phyloP scores from a whole-genome alignment of 2,888 invertebrate genomes.

The Hyposoter didymator region DNA sequence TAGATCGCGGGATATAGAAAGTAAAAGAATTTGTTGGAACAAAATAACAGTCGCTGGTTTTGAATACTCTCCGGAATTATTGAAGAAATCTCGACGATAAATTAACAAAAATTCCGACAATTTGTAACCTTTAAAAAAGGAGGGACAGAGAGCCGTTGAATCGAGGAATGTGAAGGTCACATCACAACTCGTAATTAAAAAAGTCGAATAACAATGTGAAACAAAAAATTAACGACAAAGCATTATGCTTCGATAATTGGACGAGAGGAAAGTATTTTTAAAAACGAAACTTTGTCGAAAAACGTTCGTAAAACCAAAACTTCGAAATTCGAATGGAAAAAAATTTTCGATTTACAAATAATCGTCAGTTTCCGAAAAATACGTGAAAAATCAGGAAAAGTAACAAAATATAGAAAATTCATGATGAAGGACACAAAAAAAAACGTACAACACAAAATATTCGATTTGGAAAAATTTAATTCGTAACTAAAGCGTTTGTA shows the following conservation, averaged over 20 bases:
- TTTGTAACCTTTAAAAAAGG: background rate
- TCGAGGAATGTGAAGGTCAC: background rate
- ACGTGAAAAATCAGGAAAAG: background rate
- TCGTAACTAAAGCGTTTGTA: background rate
- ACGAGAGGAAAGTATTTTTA: background rate
- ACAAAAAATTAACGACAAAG: background rate
- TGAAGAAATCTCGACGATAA: background rate
- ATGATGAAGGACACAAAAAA: slow-evolving; percentile 1
- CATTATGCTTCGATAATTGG: background rate
- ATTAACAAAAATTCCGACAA: background rate
- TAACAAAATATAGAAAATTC: background rate
- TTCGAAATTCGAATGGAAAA: background rate
- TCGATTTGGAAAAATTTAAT: background rate
- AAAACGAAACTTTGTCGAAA: background rate
- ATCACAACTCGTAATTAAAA: background rate
- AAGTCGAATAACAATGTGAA: background rate
- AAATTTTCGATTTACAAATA: background rate
- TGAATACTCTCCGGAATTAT: background rate
- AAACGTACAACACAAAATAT: background rate
- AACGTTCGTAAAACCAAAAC: background rate
- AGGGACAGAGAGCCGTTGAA: background rate
- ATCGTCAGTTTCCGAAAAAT: background rate
- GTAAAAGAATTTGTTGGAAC: too few species aligned
- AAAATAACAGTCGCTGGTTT: too few species aligned
- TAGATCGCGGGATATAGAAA: too few species aligned